phyloP scores from a whole-genome alignment of 1,140 invertebrate species.

The Drosophila sturtevanti region DNA sequence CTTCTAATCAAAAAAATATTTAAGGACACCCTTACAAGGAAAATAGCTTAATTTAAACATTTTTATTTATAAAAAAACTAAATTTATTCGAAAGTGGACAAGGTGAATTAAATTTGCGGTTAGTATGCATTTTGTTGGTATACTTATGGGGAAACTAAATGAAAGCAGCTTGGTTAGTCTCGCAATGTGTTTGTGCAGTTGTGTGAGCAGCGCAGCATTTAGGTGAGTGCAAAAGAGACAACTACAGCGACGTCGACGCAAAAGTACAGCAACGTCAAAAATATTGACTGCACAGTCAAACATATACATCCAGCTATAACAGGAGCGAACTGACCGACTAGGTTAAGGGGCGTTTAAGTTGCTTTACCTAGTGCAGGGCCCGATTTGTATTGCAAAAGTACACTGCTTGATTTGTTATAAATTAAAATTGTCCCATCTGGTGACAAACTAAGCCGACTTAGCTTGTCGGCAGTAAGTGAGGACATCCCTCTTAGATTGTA shows the following conservation, averaged over 20 bases:
- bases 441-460: not conserved
- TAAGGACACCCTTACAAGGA: too few relatives aligned
- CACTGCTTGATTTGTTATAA: not conserved
- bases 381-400: not conserved
- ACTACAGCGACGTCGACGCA: constrained; percentile 72
- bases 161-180: constrained; percentile 65
- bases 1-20: constrained; percentile 18
- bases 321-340: constrained; percentile 42
- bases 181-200: constrained; percentile 23
- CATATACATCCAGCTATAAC: constrained; percentile 40
- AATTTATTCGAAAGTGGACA: not conserved
- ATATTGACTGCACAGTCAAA: constrained; percentile 67
- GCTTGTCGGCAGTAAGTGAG: not conserved
- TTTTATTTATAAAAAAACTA: constrained; percentile 14
- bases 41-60: not conserved
- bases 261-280: constrained; percentile 82
- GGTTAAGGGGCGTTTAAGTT: constrained; percentile 9
- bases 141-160: constrained; percentile 57
- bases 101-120: not conserved
- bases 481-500: not conserved
- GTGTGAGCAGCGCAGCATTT: constrained; percentile 49
- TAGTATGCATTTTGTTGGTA: constrained; percentile 45
- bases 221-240: constrained; percentile 62
- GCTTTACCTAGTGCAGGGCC: not conserved
- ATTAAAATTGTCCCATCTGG: not conserved